A percentile compares a stretch with the other conserved stretches of the same genome.
Evolutionary conservation across 2,113 vertebrate genomes (phyloP).

Genomic region (Bombycilla garrulus): DNA sequence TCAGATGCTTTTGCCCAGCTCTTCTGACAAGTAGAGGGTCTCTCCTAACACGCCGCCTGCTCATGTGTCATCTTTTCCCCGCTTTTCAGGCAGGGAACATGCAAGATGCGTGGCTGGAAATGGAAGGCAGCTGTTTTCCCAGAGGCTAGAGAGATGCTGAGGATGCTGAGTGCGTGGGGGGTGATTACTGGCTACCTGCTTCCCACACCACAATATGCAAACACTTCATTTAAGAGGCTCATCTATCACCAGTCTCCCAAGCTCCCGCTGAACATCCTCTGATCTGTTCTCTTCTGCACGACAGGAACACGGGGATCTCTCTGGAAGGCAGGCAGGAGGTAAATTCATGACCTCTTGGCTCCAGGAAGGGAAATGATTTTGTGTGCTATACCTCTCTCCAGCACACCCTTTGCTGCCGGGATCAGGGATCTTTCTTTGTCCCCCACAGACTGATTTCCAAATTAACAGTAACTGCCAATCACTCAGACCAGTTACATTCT

Average conservation of each 20-base stretch:
- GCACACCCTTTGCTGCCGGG: background rate
- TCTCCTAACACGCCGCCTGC: rapidly evolving
- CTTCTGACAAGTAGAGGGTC: background rate
- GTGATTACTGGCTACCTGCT: background rate
- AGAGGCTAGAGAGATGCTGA: background rate
- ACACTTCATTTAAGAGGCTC: background rate
- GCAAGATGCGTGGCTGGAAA: background rate
- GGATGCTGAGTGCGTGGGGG: background rate
- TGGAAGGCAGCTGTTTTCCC: background rate
- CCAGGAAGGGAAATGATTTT: background rate
- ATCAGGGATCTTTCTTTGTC: background rate
- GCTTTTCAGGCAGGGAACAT: background rate
- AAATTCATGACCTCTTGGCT: background rate
- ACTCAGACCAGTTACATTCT: conserved; percentile 8
- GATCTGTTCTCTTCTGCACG: background rate
- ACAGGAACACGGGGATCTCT: background rate
- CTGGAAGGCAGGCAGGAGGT: background rate
- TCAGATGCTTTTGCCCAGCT: background rate
- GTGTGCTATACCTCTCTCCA: background rate
- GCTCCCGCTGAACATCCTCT: background rate
- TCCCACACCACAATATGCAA: background rate
- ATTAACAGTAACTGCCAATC: conserved; percentile 14
- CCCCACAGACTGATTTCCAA: background rate
- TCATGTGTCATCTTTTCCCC: background rate
- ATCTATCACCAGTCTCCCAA: background rate